Base-by-base conservation (phyloP, 1,140 invertebrate genomes). In the Ceratosolen fusciceps region DNA sequence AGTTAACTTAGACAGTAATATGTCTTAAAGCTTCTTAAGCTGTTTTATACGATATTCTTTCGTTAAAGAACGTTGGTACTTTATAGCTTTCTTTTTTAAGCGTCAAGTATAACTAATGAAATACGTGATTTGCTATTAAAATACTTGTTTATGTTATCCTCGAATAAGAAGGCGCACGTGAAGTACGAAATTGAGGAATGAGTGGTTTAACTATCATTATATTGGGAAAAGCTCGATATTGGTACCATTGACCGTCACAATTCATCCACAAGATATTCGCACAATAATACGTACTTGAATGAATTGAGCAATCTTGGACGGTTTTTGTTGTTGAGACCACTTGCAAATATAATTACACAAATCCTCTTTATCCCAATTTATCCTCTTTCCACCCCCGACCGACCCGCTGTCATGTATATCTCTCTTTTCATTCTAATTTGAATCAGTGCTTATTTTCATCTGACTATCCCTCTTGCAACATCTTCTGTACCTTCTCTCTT, bases 181-280 rank as follows among this genome's bases (percentile, higher is more conserved):
- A 62, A 19, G 26, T 2, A 65, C 31, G 2, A 49, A 47, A 39
- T 39, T 21, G 49, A 19, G 19, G 67, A 19, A 12, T 54, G 49
- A 24, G 9, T 9, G 16, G 43, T 67, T 26, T 31, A 77, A 75
- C 71, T 82, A 81, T 65, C 19, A 29, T 31, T 76, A 78, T 72
- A 49, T 75, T 52, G 7, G 39, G 4, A 26, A 70, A 70, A 3
- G 39, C n/a, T 65, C 37, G 31, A 19, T 10, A n/a, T 2, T 37
- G 21, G 4, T 12, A 9, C 21, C 4, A 19, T 16, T 37, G 21
- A 8, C 31, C n/a, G 60, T n/a, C 7, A 37, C 16, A 65, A 65
- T 37, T 65, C 31, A 4, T 65, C 5, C 19, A 65, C 21, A 65
- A 65, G n/a, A n/a, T 31, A 65, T 65, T 65, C 34, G 34, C 19